Evolutionary conservation across 2,888 invertebrate genomes (phyloP).

Genomic region (Nysson spinosus): DNA sequence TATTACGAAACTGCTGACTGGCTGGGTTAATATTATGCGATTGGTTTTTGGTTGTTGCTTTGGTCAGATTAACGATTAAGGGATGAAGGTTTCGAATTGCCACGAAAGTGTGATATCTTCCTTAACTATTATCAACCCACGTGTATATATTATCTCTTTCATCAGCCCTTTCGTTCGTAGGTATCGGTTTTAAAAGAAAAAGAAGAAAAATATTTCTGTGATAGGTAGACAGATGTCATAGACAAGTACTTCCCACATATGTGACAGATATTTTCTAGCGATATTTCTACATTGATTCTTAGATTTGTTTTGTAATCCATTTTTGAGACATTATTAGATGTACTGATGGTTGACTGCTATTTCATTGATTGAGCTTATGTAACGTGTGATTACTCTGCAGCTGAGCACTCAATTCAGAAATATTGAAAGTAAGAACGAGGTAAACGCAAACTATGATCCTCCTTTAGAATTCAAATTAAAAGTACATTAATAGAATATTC

Average conservation of each 20-base stretch:
- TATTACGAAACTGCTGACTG: slow-evolving; percentile 40
- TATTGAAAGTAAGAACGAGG: slow-evolving; percentile 24
- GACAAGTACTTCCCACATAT: slow-evolving; percentile 50
- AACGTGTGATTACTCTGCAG: slow-evolving; percentile 24
- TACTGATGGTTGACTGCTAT: slow-evolving; percentile 20
- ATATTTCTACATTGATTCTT: slow-evolving; percentile 50
- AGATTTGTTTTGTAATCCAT: slow-evolving; percentile 42
- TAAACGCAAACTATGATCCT: slow-evolving; percentile 5
- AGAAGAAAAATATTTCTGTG: slow-evolving; percentile 68
- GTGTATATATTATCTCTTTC: slow-evolving; percentile 48
- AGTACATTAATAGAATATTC: slow-evolving; percentile 10
- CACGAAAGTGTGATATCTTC: slow-evolving; percentile 57
- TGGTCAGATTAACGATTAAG: slow-evolving; percentile 29
- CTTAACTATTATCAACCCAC: slow-evolving; percentile 43
- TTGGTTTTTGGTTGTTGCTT: slow-evolving; percentile 53
- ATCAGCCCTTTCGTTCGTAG: slow-evolving; percentile 46
- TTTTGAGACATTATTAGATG: slow-evolving; percentile 34
- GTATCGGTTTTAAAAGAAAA: slow-evolving; percentile 52
- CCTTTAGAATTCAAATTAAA: not conserved
- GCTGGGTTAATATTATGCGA: slow-evolving; percentile 48
- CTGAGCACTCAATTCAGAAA: slow-evolving; percentile 17
- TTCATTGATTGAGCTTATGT: slow-evolving; percentile 39
- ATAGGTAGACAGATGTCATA: slow-evolving; percentile 65
- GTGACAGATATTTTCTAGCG: slow-evolving; percentile 53
- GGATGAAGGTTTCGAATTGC: slow-evolving; percentile 33